A percentile compares a stretch with the other conserved stretches of the same genome.
These are phyloP conservation scores for Nomia melanderi DNA, from an alignment of 1,140 invertebrate genomes.

Conservation along the genomic window DNA sequence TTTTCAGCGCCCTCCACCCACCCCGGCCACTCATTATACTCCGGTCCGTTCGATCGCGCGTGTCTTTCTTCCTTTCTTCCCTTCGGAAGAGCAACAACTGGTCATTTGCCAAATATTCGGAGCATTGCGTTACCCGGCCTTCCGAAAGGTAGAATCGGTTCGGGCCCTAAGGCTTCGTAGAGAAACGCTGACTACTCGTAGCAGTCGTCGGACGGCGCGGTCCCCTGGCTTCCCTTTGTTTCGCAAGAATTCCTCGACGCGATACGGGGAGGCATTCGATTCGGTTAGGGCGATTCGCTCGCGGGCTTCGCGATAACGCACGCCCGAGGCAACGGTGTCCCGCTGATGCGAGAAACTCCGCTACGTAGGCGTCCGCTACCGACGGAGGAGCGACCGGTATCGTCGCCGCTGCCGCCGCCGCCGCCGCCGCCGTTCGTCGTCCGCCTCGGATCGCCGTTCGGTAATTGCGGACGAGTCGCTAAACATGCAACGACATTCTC, in stretches of 20 bases:
- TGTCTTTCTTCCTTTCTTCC: constrained; percentile 56
- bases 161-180: constrained; percentile 57
- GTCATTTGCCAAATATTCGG: constrained; percentile 78
- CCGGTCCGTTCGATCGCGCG: constrained; percentile 57
- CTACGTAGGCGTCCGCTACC: constrained; percentile 63
- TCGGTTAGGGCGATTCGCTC: no score
- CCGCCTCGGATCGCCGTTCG: constrained; percentile 57
- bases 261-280: background rate
- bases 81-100: constrained; percentile 46
- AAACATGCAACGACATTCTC: constrained; percentile 75
- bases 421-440: background rate
- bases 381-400: constrained; percentile 1
- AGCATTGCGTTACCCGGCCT: constrained; percentile 72
- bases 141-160: constrained; percentile 28
- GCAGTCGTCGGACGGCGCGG: background rate
- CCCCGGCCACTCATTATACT: constrained; percentile 61
- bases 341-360: constrained; percentile 32
- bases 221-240: background rate
- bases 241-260: constrained; percentile 4
- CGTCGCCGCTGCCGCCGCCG: constrained; percentile 18
- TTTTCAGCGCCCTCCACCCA: background rate
- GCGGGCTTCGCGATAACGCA: no score
- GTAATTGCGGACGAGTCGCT: constrained; percentile 71
- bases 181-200: constrained; percentile 43
- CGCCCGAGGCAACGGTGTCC: no score